Evolutionary conservation across 2,888 invertebrate genomes (phyloP), one percentile per base, ranked within the genome.

Genomic region (Macrosiphum euphorbiae): DNA sequence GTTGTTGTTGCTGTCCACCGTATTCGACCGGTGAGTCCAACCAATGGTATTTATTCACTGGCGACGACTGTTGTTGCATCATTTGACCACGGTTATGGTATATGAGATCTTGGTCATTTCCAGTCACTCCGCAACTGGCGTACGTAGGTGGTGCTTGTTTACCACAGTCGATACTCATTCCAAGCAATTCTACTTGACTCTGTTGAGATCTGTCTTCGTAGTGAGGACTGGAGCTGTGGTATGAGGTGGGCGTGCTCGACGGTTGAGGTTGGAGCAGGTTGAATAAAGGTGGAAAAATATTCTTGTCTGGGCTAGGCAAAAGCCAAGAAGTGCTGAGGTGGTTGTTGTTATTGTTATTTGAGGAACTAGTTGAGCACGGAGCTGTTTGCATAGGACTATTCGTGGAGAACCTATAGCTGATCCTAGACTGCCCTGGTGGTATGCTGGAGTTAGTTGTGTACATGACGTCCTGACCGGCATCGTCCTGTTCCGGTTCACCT

Each of bases 21-120:
- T 96, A 96, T 94, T 97, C 97, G 90, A 96, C 96, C 94, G 96
- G 96, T 4, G 96, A 96, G 95, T 97, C 97, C 95, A 96, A 95
- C 97, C 97, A 97, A 95, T 97, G 97, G 96, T 98, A 97, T 95
- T 98, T 97, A 91, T 97, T 97, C 96, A 96, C 96, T 52, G 95
- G 95, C 41, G 95, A 94, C 20, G 94, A 95, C 91, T 95, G 95
- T 44, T 88, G 88, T n/a, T 88, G 67, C 92, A 94, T 90, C 85
- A 85, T 84, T 52, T 94, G 93, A 85, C 90, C 89, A 41, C 92
- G 84, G 96, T 94, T 96, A 96, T 50, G 96, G 95, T 97, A 97
- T 95, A 96, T 96, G 95, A 96, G 95, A 91, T 97, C 97, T 95
- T 96, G 96, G 90, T 96, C 95, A 96, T 94, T 88, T 28, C 94